Conservation (phyloP, 92 coral and sea anemone species). For the Epizoanthus ramosus region DNA sequence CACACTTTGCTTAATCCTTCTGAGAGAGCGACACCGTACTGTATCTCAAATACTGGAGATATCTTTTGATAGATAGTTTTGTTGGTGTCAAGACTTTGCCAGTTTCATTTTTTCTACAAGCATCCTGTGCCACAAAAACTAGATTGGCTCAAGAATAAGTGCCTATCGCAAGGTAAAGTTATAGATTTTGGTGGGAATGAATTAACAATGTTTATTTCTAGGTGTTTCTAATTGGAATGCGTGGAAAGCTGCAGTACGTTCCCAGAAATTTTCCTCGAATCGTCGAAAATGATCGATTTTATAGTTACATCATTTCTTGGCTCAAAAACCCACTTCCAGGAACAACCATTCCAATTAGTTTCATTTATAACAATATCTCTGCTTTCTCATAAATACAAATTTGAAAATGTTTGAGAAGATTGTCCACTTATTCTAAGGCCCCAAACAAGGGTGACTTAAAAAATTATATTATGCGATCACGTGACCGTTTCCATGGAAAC, state of each 20-base stretch:
- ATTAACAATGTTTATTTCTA: background rate
- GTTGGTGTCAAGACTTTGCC: background rate
- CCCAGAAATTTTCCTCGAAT: background rate
- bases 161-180: background rate
- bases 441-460: background rate
- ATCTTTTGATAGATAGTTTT: background rate
- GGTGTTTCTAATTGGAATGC: slow-evolving; percentile 23
- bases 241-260: background rate
- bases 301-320: background rate
- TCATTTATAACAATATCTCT: background rate
- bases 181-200: background rate
- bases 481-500: slow-evolving; percentile 9
- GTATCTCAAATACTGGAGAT: background rate
- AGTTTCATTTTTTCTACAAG: background rate
- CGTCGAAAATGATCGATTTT: background rate
- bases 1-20: too few relatives aligned
- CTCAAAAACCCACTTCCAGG: background rate
- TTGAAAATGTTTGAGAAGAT: background rate
- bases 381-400: background rate
- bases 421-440: slow-evolving; percentile 2
- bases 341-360: slow-evolving; percentile 1
- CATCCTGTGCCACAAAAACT: slow-evolving; percentile 29
- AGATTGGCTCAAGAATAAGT: slow-evolving; percentile 8
- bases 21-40: background rate
- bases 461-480: background rate